Evolutionary conservation across 2,888 invertebrate genomes (phyloP), one percentile per base, ranked within the genome.

Genomic region (Drosophila paranaensis): DNA sequence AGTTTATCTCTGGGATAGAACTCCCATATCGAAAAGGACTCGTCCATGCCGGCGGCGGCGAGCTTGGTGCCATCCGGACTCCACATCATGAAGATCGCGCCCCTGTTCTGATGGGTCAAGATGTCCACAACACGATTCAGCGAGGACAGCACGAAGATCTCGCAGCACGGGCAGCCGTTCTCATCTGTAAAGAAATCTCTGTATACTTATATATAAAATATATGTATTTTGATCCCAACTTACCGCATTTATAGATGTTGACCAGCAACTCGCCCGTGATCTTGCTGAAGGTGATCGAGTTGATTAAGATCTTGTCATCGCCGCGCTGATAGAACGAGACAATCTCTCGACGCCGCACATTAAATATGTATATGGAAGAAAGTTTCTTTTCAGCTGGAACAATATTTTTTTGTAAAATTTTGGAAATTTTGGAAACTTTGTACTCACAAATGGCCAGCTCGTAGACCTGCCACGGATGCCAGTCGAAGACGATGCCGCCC

Each of bases 381-480:
- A 91, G 92, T 8, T 75, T 71, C n/a, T 82, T 81, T 67, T 90
- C 88, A 54, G 91, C 93, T 92, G 39, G 11, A 14, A 14, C 1
- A 39, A 6, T 14, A 10, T n/a, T 0, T 6, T 11, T 37, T 6
- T 45, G n/a, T 51, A 20, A 2, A 20, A 2, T 20, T 20, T 20
- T 20, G 0, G 20, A 20, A 20, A 20, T 20, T 20, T 20, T 20
- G 2, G 20, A 20, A 20, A 13, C 16, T 11, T 20, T 20, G 20
- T 20, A 77, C 91, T 82, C 74, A 92, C 93, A 82, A 64, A 93
- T 87, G 0, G 91, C 92, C 57, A 93, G 81, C 71, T 93, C 91
- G 2, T 90, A 90, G 27, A 91, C 92, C 25, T 91, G 91, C 93
- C 93, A 93, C 2, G 93, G 93, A 87, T 93, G 93, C 93, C 93